Base-by-base conservation (phyloP, 2,113 vertebrate species). In the Gopherus evgoodei region DNA sequence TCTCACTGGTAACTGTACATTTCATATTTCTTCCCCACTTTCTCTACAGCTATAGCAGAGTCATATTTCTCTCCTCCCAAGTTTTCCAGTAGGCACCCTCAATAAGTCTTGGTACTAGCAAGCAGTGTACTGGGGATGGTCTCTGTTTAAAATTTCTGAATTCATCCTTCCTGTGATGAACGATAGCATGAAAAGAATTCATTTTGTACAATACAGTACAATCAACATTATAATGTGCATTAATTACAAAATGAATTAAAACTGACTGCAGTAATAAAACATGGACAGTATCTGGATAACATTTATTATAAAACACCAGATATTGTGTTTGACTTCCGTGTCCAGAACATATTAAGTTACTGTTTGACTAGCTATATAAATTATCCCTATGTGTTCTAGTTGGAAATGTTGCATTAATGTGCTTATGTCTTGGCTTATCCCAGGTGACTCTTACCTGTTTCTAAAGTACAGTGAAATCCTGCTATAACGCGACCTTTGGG, bases 171-270 rank as follows among this genome's bases (percentile, higher is more conserved):
- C 38, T 84, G n/a, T 69, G 42, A 42, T 47, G 93, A 80, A 75
- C 76, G 88, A 90, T 86, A 86, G 75, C 65, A 89, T 86, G 59
- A 76, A 88, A 88, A 90, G 54, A 95, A 94, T 95, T 90, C 87
- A 90, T 94, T 92, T 92, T 57, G 88, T 93, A 82, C 87, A 80
- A 86, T 89, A 79, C n/a, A 91, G 53, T 86, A 49, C 82, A 88
- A 86, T 91, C 90, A 86, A 62, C 72, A 86, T 42, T 88, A 62
- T 85, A 83, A 89, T 31, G 3, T 89, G 49, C 82, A 86, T 91
- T 93, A 83, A 93, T 96, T 94, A 93, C 75, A 72, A 81, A 88
- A 82, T 59, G 79, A n/a, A 31, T n/a, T 78, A 96, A 57, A 11
- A 5, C 31, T 86, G 75, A 84, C 84, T 81, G 88, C 12, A 75